A percentile compares a stretch with the other conserved stretches of the same genome.
These are phyloP conservation scores for Temnothorax ravouxi DNA, from an alignment of 2,888 invertebrate species.

Conservation along the genomic window DNA sequence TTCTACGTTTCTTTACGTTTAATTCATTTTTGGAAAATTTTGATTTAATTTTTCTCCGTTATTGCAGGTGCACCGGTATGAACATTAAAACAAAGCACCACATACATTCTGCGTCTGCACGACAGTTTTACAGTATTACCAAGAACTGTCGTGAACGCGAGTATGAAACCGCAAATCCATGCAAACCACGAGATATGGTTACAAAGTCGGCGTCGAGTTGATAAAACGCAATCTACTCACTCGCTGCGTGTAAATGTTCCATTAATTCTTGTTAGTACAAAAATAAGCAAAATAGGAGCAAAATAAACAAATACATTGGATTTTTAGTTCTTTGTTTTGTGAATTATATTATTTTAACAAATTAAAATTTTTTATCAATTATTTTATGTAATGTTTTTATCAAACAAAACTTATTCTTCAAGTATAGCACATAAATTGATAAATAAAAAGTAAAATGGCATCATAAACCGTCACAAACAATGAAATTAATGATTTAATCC, in stretches of 20 bases:
- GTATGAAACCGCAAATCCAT: conserved; percentile 65
- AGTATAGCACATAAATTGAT: neutral
- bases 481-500: conserved; percentile 16
- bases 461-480: neutral
- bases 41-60: neutral
- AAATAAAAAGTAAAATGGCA: neutral
- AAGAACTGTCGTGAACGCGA: conserved; percentile 39
- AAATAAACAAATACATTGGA: neutral
- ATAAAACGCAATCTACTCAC: conserved; percentile 40
- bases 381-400: neutral
- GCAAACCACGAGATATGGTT: conserved; percentile 67
- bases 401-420: neutral
- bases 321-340: neutral
- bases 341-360: neutral
- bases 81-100: conserved; percentile 23
- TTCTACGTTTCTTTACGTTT: neutral
- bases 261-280: neutral
- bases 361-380: neutral
- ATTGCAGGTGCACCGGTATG: neutral
- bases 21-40: neutral
- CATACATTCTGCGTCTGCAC: neutral
- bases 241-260: neutral
- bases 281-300: too few species aligned
- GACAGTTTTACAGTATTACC: conserved; percentile 22
- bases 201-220: neutral